phyloP scores from a whole-genome alignment of 2,113 vertebrate genomes.

The Hypocryptadius cinnamomeus region DNA sequence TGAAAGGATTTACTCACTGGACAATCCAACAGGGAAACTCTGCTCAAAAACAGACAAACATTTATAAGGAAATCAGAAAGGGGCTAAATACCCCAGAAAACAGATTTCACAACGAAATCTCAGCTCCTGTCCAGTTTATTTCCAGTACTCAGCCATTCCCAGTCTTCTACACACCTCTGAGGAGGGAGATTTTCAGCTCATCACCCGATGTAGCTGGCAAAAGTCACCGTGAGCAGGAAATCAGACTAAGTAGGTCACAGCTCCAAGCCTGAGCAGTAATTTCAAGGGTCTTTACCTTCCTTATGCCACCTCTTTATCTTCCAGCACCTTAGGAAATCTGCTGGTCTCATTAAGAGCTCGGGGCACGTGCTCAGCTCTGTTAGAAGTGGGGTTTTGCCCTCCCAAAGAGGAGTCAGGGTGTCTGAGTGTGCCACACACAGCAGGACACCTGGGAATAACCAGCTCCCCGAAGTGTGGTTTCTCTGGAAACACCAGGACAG shows the following conservation, averaged over 20 bases:
- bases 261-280: neutral
- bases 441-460: fast-evolving
- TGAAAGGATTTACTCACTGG: neutral
- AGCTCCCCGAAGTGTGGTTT: neutral
- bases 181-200: neutral
- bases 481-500: neutral
- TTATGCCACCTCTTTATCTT: neutral
- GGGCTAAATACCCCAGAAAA: neutral
- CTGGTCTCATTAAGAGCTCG: neutral
- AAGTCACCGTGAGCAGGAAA: neutral
- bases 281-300: neutral
- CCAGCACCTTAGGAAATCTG: neutral
- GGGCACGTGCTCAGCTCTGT: fast-evolving
- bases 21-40: neutral
- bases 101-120: neutral
- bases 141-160: neutral
- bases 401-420: neutral
- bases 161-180: neutral
- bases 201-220: neutral
- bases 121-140: neutral
- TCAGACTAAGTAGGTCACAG: neutral
- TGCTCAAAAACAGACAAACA: neutral
- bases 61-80: neutral
- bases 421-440: neutral
- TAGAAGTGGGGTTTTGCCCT: neutral